phyloP scores from a whole-genome alignment of 2,113 vertebrate genomes.

The Zootoca vivipara region DNA sequence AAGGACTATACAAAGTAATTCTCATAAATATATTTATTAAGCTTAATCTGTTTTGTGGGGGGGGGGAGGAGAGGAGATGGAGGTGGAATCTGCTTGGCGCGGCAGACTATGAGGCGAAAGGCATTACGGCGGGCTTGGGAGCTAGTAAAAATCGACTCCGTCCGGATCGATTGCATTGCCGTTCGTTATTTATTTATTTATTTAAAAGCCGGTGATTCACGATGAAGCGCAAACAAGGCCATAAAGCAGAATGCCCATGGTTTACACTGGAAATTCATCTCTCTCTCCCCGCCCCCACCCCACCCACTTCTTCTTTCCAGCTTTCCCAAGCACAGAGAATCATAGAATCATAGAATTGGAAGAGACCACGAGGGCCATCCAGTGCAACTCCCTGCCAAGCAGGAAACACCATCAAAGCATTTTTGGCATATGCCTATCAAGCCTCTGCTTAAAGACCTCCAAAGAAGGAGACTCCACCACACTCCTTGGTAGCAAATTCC shows the following conservation, averaged over 20 bases:
- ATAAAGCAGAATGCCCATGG: constrained; percentile 58
- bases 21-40: constrained; percentile 96
- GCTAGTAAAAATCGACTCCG: constrained; percentile 64
- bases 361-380: too few relatives aligned
- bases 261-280: constrained; percentile 38
- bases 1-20: constrained; percentile 90
- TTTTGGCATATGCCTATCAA: too few relatives aligned
- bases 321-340: neutral
- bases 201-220: constrained; percentile 44
- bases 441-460: too few relatives aligned
- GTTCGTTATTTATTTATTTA: constrained; percentile 52
- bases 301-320: neutral
- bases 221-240: constrained; percentile 63
- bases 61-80: constrained; percentile 54
- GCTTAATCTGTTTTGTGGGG: constrained; percentile 86
- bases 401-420: too few relatives aligned
- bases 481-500: too few relatives aligned
- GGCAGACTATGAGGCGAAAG: constrained; percentile 71
- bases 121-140: constrained; percentile 63
- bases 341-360: too few relatives aligned
- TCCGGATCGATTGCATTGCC: constrained; percentile 53
- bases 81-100: constrained; percentile 73
- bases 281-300: too few relatives aligned
- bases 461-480: too few relatives aligned
- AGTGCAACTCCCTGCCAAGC: too few relatives aligned